These are phyloP conservation scores for Calephelis nemesis DNA, from an alignment of 1,140 invertebrate genomes.

Conservation along the genomic window DNA sequence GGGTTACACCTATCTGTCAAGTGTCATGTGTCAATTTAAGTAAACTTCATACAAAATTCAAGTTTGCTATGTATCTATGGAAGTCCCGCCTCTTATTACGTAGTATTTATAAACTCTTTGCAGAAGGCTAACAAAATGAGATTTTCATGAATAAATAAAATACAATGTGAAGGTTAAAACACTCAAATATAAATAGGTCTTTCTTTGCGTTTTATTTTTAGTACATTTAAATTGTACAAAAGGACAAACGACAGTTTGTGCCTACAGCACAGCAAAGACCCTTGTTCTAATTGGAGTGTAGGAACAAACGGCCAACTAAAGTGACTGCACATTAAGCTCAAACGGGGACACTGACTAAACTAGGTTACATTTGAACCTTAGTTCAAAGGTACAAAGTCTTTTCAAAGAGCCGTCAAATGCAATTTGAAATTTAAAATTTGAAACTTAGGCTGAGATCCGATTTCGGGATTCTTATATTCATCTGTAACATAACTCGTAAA, in stretches of 20 bases:
- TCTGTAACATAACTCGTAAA: too few relatives aligned
- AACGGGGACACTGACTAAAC: slow-evolving; percentile 18
- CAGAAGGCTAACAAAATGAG: too few relatives aligned
- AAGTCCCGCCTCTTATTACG: too few relatives aligned
- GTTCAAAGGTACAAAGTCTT: not conserved
- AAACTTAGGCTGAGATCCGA: not conserved
- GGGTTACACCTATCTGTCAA: too few relatives aligned
- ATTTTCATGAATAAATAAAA: not conserved
- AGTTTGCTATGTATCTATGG: too few relatives aligned
- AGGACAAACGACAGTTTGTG: slow-evolving; percentile 23
- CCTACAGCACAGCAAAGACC: slow-evolving; percentile 22
- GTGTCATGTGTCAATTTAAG: too few relatives aligned
- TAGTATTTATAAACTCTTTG: too few relatives aligned
- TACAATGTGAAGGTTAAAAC: slow-evolving; percentile 2
- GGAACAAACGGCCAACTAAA: slow-evolving; percentile 21
- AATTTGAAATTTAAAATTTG: not conserved
- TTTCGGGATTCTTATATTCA: not conserved
- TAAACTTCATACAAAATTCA: too few relatives aligned
- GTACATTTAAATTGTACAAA: slow-evolving; percentile 21
- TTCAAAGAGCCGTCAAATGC: too few relatives aligned
- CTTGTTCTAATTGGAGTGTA: slow-evolving; percentile 29
- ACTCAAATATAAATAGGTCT: slow-evolving; percentile 18
- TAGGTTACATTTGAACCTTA: slow-evolving; percentile 20
- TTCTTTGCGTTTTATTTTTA: slow-evolving; percentile 20
- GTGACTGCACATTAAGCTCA: slow-evolving; percentile 19